Percentiles rank a stretch among this genome's conserved stretches.
These are phyloP conservation scores for Trissolcus japonicus DNA, from an alignment of 2,888 invertebrate genomes.

Conservation along the genomic window DNA sequence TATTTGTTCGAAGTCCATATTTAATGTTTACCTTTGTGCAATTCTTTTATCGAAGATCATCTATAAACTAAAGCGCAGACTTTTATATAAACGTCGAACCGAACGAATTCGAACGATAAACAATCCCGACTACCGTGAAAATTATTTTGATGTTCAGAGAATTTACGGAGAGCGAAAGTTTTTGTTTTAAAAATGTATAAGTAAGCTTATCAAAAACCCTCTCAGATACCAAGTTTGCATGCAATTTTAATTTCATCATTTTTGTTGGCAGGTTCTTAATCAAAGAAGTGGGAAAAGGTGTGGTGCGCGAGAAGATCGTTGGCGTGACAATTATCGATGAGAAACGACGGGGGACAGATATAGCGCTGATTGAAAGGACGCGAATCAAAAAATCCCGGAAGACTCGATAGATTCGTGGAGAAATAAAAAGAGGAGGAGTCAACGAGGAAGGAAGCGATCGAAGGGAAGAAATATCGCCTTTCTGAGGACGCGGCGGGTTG, in stretches of 20 bases:
- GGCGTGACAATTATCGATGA: constrained; percentile 31
- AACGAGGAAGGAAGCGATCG: constrained; percentile 49
- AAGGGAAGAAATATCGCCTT: constrained; percentile 56
- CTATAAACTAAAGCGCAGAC: background rate
- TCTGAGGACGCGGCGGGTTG: constrained; percentile 51
- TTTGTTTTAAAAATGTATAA: too few relatives aligned
- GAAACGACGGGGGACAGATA: constrained; percentile 45
- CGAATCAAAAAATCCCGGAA: constrained; percentile 42
- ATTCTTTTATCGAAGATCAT: constrained; percentile 9
- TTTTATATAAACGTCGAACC: constrained; percentile 4
- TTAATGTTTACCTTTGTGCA: constrained; percentile 24
- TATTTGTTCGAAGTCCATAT: constrained; percentile 37
- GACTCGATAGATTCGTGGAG: constrained; percentile 42
- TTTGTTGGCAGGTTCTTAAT: constrained; percentile 28
- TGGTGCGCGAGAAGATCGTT: background rate
- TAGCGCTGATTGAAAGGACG: constrained; percentile 51
- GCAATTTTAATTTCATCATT: constrained; percentile 1
- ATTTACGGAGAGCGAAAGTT: too few relatives aligned
- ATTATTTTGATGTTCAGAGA: too few relatives aligned
- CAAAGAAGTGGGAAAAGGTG: constrained; percentile 7
- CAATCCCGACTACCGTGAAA: background rate
- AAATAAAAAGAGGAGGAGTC: constrained; percentile 17
- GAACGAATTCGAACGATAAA: constrained; percentile 4
- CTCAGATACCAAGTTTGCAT: too few relatives aligned
- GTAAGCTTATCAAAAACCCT: too few relatives aligned